phyloP scores from a whole-genome alignment of 2,113 vertebrate species.

The Dasyprocta punctata region DNA sequence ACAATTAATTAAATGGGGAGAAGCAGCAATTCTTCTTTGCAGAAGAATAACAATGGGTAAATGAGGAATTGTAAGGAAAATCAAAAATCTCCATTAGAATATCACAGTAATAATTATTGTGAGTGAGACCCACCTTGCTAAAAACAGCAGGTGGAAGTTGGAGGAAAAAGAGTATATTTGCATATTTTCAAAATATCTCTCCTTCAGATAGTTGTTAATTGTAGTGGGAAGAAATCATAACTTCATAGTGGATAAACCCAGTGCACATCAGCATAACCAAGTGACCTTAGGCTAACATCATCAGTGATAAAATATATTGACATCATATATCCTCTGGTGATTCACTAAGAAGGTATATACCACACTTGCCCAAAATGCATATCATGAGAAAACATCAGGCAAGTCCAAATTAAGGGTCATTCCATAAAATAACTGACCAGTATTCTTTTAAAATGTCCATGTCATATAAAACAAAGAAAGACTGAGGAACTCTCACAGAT shows the following conservation, averaged over 20 bases:
- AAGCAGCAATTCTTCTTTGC: not conserved
- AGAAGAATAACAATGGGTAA: not conserved
- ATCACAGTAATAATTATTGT: not conserved
- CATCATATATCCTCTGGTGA: not conserved
- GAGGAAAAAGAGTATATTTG: not conserved
- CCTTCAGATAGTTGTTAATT: not conserved
- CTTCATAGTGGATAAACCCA: not conserved
- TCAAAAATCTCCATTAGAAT: not conserved
- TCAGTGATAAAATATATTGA: not conserved
- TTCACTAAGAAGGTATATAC: not conserved
- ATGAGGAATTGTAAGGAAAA: not conserved
- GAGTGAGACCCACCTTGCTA: not conserved
- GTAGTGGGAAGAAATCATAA: not conserved
- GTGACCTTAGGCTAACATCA: not conserved
- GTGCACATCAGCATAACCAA: not conserved
- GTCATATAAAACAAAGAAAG: not conserved
- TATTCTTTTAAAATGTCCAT: not conserved
- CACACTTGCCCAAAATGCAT: not conserved
- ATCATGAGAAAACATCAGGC: not conserved
- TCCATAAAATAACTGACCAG: not conserved
- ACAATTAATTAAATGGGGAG: not conserved
- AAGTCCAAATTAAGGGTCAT: not conserved
- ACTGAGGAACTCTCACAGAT: not conserved
- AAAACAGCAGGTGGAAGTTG: not conserved
- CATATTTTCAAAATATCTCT: not conserved